Base-by-base conservation (phyloP, 37 sponge, comb jelly and placozoan genomes). In the Theonella swinhoei region DNA sequence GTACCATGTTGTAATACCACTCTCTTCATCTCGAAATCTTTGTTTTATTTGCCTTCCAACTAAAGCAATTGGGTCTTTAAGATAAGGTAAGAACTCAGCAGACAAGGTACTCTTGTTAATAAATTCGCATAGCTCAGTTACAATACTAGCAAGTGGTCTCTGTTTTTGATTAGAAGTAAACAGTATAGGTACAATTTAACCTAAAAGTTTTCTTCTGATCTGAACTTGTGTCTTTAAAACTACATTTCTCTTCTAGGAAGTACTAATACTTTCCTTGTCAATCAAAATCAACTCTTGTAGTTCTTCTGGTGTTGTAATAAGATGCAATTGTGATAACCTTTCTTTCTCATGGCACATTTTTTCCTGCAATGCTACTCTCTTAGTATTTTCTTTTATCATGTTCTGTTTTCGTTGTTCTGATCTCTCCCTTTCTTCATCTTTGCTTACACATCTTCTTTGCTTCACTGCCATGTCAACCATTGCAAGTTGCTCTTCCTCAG, bases 141-240 rank as follows among this genome's bases (percentile, higher is more conserved):
- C 58, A 32, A 82, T 67, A 14, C 41, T 33, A 71, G 34, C 34
- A 9, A 72, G 4, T 47, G 61, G 47, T 58, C 74, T 58, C 31
- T 80, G 69, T 68, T 25, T 66, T 25, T 70, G 68, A 38, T 80
- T 80, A 33, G 68, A 41, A 47, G 74, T 43, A 71, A 82, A 82
- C 1, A 62, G 42, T 41, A 82, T 82, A 11, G 70, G 8, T 67
- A 39, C 71, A 24, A 11, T 82, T 71, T 82, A 63, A 5, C 59
- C 40, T 23, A 83, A 37, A 20, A 73, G 64, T 74, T 81, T n/a
- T n/a, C n/a, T 65, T 74, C 74, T 82, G 23, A 82, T 70, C 72
- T 38, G 41, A 17, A 82, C 61, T 54, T 82, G 82, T 31, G 70
- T 70, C 47, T 72, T 82, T 37, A 82, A 30, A 3, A 70, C 54